phyloP scores from a whole-genome alignment of 2,113 vertebrate genomes.

The Lasiurus borealis region DNA sequence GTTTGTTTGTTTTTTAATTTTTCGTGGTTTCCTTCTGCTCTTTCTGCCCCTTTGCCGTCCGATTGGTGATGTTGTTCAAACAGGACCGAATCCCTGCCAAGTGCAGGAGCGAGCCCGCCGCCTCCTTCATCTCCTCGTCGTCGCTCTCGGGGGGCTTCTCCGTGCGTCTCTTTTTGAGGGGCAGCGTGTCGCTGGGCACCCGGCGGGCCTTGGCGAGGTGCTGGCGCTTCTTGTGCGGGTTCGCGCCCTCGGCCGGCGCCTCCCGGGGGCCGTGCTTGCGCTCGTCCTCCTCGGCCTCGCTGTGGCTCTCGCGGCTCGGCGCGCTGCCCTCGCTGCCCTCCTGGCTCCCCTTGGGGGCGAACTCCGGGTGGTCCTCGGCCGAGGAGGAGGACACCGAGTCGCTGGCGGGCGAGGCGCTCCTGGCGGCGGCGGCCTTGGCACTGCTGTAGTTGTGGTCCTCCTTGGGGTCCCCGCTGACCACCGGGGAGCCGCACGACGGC shows the following conservation, averaged over 20 bases:
- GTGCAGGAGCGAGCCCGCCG: conserved; percentile 97
- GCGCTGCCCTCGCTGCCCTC: conserved; percentile 90
- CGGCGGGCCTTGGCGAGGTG: conserved; percentile 94
- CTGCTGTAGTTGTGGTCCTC: conserved; percentile 98
- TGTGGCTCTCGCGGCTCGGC: conserved; percentile 90
- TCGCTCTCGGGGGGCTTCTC: conserved; percentile 97
- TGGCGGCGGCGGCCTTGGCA: conserved; percentile 91
- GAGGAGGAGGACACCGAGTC: conserved; percentile 88
- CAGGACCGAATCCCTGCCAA: conserved; percentile 98
- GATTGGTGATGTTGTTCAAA: conserved; percentile 99
- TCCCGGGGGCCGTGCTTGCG: conserved; percentile 91
- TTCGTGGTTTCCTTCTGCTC: conserved; percentile 97
- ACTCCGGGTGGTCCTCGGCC: conserved; percentile 89
- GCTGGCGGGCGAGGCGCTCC: conserved; percentile 89
- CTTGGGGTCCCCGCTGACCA: conserved; percentile 94
- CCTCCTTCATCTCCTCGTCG: conserved; percentile 99
- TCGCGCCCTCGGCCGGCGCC: conserved; percentile 91
- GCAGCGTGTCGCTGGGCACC: conserved; percentile 95
- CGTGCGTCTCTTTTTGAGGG: conserved; percentile 98
- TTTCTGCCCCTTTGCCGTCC: conserved; percentile 99
- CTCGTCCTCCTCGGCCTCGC: conserved; percentile 93
- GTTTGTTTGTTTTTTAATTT: conserved; percentile 93
- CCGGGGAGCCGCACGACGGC: conserved; percentile 92
- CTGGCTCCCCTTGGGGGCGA: conserved; percentile 88
- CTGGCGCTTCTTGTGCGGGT: conserved; percentile 95